phyloP scores from a whole-genome alignment of 2,888 invertebrate species.

The Liodrosophila aerea region DNA sequence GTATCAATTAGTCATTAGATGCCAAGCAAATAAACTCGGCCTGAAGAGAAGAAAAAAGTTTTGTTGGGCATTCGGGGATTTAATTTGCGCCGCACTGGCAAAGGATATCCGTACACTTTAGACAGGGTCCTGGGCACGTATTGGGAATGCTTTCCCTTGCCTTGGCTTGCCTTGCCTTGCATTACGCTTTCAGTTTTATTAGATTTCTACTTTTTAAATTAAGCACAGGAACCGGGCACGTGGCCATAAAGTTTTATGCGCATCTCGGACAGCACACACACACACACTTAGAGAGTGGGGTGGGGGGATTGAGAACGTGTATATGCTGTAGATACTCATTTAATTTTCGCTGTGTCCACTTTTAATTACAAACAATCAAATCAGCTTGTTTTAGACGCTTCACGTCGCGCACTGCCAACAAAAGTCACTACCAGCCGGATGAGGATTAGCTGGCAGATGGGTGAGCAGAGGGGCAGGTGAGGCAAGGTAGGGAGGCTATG shows the following conservation, averaged over 20 bases:
- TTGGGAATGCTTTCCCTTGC: too few relatives aligned
- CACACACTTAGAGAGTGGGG: not conserved
- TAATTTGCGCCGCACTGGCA: slow-evolving; percentile 15
- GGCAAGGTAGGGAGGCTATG: not conserved
- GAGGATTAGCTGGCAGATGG: too few relatives aligned
- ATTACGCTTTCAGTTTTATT: slow-evolving; percentile 50
- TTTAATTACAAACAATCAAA: slow-evolving; percentile 80
- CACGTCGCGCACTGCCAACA: slow-evolving; percentile 19
- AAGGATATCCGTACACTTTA: slow-evolving; percentile 5
- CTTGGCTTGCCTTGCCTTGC: slow-evolving; percentile 13
- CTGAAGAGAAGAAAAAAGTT: slow-evolving; percentile 19
- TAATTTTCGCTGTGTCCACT: slow-evolving; percentile 71
- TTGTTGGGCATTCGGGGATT: slow-evolving; percentile 21
- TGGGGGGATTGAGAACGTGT: not conserved
- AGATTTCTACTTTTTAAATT: slow-evolving; percentile 65
- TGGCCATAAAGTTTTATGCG: slow-evolving; percentile 67
- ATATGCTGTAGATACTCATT: slow-evolving; percentile 58
- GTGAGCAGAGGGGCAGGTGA: not conserved
- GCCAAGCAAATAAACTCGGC: slow-evolving; percentile 32
- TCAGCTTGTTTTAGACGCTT: slow-evolving; percentile 61
- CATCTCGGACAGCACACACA: slow-evolving; percentile 12
- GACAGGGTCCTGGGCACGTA: slow-evolving; percentile 22
- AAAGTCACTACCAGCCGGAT: slow-evolving; percentile 23
- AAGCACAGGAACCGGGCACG: slow-evolving; percentile 49
- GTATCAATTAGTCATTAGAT: slow-evolving; percentile 53